phyloP scores from a whole-genome alignment of 2,888 invertebrate species.

The Brachycybe producta region DNA sequence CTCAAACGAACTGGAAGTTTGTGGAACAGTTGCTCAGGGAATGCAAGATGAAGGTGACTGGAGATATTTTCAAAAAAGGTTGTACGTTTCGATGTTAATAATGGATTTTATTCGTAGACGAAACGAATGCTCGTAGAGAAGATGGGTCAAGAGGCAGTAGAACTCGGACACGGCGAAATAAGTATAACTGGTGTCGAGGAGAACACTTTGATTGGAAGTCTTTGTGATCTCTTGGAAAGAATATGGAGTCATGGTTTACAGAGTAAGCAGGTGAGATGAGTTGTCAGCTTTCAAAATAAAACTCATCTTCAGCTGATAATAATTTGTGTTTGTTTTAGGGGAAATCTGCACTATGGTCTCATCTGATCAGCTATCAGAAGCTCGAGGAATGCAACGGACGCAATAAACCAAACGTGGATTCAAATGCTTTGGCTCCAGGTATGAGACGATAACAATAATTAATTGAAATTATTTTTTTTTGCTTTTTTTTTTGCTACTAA shows the following conservation, averaged over 20 bases:
- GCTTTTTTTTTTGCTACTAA: too few species aligned
- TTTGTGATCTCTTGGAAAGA: slow-evolving; percentile 91
- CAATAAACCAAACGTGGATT: slow-evolving; percentile 44
- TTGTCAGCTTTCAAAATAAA: not conserved
- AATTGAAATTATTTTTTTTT: too few species aligned
- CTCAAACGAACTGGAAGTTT: slow-evolving; percentile 95
- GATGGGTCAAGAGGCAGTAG: slow-evolving; percentile 93
- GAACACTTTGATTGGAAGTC: slow-evolving; percentile 91
- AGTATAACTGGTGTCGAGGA: slow-evolving; percentile 70
- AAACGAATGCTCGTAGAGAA: slow-evolving; percentile 98
- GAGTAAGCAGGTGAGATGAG: slow-evolving; percentile 56
- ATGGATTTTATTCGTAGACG: slow-evolving; percentile 48
- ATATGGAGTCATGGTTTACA: slow-evolving; percentile 97
- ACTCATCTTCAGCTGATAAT: not conserved
- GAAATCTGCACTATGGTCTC: slow-evolving; percentile 94
- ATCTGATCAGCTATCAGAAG: slow-evolving; percentile 79
- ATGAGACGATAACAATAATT: too few species aligned
- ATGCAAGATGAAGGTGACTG: slow-evolving; percentile 28
- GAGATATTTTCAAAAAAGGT: too few species aligned
- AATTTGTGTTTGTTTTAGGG: slow-evolving; percentile 42
- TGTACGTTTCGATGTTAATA: too few species aligned
- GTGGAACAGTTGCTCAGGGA: slow-evolving; percentile 92
- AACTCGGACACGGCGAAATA: slow-evolving; percentile 72
- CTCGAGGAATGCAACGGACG: slow-evolving; percentile 52
- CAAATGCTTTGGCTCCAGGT: slow-evolving; percentile 51